phyloP scores from a whole-genome alignment of 92 coral and sea anemone genomes.

The Nematostella vectensis region DNA sequence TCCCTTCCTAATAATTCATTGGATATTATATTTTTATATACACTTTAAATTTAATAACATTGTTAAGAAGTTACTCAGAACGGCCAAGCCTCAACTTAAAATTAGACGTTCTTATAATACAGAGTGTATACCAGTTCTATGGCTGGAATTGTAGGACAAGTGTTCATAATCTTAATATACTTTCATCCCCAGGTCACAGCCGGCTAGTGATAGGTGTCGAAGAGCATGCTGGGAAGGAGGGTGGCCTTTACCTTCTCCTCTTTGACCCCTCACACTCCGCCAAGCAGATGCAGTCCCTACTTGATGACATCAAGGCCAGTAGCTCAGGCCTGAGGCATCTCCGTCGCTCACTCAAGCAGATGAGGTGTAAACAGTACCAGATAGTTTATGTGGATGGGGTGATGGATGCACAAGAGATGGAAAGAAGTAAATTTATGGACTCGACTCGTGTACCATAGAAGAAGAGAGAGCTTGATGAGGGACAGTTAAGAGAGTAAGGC shows the following conservation, averaged over 20 bases:
- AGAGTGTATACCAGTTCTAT: too few relatives aligned
- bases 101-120: too few relatives aligned
- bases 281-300: constrained; percentile 77
- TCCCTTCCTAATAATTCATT: too few relatives aligned
- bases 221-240: constrained; percentile 78
- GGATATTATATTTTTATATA: too few relatives aligned
- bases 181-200: constrained; percentile 98
- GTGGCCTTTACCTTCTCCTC: constrained; percentile 65
- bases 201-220: constrained; percentile 92
- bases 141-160: too few relatives aligned
- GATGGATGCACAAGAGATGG: constrained; percentile 73
- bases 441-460: constrained; percentile 47
- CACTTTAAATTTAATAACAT: too few relatives aligned
- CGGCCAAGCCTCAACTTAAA: too few relatives aligned
- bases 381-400: constrained; percentile 85
- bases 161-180: too few relatives aligned
- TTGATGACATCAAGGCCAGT: constrained; percentile 58
- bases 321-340: constrained; percentile 63
- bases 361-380: constrained; percentile 92
- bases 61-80: too few relatives aligned
- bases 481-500: too few relatives aligned
- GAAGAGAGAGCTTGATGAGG: neutral
- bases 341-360: constrained; percentile 79
- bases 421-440: constrained; percentile 53
- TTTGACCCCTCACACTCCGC: constrained; percentile 92